phyloP scores from a whole-genome alignment of 2,888 invertebrate genomes.

The Drosophila stalkeri region DNA sequence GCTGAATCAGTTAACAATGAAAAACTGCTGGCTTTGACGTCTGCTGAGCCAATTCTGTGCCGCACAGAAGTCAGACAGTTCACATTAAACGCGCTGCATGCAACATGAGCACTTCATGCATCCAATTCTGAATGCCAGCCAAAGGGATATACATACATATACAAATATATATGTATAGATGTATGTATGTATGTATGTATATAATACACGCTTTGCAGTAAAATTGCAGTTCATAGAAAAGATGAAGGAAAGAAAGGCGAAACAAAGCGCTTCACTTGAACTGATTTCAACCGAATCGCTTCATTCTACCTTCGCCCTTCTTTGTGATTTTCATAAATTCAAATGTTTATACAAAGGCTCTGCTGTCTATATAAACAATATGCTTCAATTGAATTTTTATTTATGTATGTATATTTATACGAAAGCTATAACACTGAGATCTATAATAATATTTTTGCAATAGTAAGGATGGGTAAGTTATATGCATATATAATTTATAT shows the following conservation, averaged over 20 bases:
- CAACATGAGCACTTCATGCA: constrained; percentile 33
- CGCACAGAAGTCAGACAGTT: constrained; percentile 15
- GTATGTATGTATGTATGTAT: neutral
- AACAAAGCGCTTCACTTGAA: neutral
- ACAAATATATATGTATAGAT: neutral
- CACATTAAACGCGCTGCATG: constrained; percentile 26
- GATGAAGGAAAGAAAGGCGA: neutral
- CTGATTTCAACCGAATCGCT: neutral
- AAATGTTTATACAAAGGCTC: neutral
- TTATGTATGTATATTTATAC: neutral
- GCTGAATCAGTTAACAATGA: constrained; percentile 39
- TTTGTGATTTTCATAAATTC: constrained; percentile 1
- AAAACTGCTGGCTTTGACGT: constrained; percentile 43
- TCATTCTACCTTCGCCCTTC: constrained; percentile 1
- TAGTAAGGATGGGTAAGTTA: neutral
- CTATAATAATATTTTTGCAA: neutral
- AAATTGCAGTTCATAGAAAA: neutral
- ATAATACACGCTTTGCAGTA: neutral
- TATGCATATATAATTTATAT: neutral
- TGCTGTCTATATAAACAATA: neutral
- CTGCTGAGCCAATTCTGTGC: constrained; percentile 25
- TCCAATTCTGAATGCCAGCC: constrained; percentile 8
- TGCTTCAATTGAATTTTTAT: neutral
- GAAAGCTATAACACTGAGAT: neutral
- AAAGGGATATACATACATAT: constrained; percentile 20